Evolutionary conservation across 2,797 vertebrate genomes (phyloP).

Genomic region (Cossypha niveicapilla): DNA sequence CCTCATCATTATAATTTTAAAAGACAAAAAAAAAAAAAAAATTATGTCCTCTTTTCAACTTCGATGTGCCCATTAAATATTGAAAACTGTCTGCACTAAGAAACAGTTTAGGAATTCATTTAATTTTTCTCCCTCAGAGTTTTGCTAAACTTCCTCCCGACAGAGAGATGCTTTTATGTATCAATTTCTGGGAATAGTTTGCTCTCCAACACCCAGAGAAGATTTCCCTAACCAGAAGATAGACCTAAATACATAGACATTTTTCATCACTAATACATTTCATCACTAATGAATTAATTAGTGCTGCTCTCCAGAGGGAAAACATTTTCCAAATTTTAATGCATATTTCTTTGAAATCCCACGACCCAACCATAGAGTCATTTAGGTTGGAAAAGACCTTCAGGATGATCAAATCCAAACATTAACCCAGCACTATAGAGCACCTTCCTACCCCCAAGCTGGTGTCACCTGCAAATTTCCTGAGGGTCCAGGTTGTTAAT

Average conservation of each 20-base stretch:
- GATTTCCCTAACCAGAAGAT: slow-evolving; percentile 35
- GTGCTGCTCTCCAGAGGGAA: background rate
- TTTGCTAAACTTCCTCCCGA: slow-evolving; percentile 26
- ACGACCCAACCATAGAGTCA: background rate
- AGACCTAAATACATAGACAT: slow-evolving; percentile 40
- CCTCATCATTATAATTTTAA: background rate
- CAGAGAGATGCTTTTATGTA: slow-evolving; percentile 37
- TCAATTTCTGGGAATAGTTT: slow-evolving; percentile 42
- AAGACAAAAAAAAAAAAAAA: background rate
- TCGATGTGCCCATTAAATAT: slow-evolving; percentile 21
- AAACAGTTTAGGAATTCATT: slow-evolving; percentile 28
- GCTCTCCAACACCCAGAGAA: slow-evolving; percentile 3
- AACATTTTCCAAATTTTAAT: slow-evolving; percentile 5
- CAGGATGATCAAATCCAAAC: background rate
- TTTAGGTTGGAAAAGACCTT: background rate
- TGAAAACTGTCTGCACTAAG: background rate
- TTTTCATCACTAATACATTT: slow-evolving; percentile 23
- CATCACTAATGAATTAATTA: slow-evolving; percentile 54
- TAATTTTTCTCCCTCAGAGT: slow-evolving; percentile 37
- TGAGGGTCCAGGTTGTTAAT: background rate
- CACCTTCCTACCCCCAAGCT: background rate
- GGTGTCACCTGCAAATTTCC: background rate
- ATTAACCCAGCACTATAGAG: fast-evolving
- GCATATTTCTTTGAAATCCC: slow-evolving; percentile 19
- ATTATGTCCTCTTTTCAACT: slow-evolving; percentile 15